phyloP scores from a whole-genome alignment of 1,140 invertebrate species.

The Caenorhabditis elegans region DNA sequence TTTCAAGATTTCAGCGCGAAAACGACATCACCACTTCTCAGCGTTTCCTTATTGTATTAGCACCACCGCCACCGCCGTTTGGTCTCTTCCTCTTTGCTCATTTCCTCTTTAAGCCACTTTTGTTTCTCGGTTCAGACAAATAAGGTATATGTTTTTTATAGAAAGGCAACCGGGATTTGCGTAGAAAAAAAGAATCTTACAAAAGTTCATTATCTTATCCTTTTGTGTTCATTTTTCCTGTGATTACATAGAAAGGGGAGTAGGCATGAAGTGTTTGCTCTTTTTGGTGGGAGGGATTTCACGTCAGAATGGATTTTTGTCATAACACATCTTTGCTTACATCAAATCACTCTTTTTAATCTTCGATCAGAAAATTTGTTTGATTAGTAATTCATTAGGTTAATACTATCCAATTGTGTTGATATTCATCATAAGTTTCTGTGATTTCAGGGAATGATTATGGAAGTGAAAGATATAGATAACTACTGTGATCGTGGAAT shows the following conservation, averaged over 20 bases:
- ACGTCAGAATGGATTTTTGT: background rate
- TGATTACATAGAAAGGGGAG: no score
- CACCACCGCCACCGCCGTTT: background rate
- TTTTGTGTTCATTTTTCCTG: no score
- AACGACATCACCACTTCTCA: slow-evolving; percentile 6
- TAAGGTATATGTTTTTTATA: no score
- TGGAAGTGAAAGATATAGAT: slow-evolving; percentile 56
- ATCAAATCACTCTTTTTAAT: slow-evolving; percentile 11
- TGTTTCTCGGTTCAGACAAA: no score
- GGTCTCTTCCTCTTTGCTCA: background rate
- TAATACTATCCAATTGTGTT: no score
- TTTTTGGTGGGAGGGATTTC: background rate
- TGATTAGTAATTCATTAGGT: no score
- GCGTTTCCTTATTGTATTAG: slow-evolving; percentile 29
- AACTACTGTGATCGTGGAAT: slow-evolving; percentile 54
- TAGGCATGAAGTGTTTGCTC: background rate
- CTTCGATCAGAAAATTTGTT: slow-evolving; percentile 11
- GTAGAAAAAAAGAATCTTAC: no score
- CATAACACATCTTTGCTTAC: background rate
- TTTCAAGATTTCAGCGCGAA: slow-evolving; percentile 2
- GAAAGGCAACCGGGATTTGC: no score
- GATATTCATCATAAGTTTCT: background rate
- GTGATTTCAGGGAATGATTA: slow-evolving; percentile 59
- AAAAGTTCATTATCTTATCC: no score
- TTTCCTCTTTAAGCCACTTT: background rate